A percentile compares a stretch with the other conserved stretches of the same genome.
Conservation (phyloP, 30 jellyfish, hydroid and myxozoan species). For the Morbakka virulenta region DNA sequence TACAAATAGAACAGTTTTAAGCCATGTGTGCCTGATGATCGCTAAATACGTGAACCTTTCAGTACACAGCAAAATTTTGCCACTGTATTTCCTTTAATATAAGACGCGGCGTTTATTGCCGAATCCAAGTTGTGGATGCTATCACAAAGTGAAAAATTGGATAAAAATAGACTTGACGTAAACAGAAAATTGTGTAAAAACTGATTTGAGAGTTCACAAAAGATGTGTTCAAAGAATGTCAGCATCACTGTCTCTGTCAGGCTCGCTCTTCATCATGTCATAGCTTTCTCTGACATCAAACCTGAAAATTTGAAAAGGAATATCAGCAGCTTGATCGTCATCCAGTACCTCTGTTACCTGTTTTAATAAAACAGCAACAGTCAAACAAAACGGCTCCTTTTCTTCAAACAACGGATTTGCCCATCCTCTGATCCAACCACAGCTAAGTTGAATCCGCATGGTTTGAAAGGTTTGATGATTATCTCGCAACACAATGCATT, state of each 20-base stretch:
- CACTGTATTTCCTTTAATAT: not conserved
- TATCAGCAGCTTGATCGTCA: not conserved
- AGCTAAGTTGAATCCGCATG: not conserved
- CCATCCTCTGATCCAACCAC: not conserved
- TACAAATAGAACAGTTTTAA: too few species aligned
- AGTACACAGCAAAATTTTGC: not conserved
- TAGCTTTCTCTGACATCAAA: not conserved
- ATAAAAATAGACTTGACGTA: not conserved
- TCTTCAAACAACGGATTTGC: not conserved
- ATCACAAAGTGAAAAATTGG: not conserved
- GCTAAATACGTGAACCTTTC: too few species aligned
- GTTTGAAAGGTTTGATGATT: not conserved
- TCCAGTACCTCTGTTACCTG: not conserved
- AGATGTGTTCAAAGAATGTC: not conserved
- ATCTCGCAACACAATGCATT: not conserved
- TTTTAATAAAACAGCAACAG: not conserved
- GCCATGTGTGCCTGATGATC: too few species aligned
- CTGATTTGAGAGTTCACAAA: not conserved
- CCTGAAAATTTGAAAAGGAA: not conserved
- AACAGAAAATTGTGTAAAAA: not conserved
- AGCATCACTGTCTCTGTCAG: not conserved
- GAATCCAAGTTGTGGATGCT: not conserved
- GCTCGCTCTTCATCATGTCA: not conserved
- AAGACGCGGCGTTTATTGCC: not conserved
- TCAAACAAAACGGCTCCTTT: not conserved